Conservation (phyloP, 2,888 invertebrate species). For the Gnatocerus cornutus region DNA sequence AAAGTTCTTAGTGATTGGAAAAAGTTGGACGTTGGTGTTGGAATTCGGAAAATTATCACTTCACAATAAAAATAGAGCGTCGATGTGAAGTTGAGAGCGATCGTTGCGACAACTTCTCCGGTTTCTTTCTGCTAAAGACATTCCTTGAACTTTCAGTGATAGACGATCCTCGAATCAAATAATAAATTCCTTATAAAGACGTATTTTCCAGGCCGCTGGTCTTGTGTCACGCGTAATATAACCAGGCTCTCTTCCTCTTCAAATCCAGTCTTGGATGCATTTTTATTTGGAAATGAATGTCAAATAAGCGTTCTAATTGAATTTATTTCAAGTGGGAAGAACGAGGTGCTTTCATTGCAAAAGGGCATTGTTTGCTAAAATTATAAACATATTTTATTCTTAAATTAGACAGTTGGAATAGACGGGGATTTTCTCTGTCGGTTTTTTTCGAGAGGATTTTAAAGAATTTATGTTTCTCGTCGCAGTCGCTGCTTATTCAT, state of each 20-base stretch:
- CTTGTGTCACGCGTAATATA: slow-evolving; percentile 60
- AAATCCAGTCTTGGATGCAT: slow-evolving; percentile 13
- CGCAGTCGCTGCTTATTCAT: background rate
- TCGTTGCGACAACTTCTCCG: slow-evolving; percentile 19
- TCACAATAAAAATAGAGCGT: slow-evolving; percentile 25
- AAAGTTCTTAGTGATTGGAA: too few species aligned
- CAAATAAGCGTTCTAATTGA: slow-evolving; percentile 38
- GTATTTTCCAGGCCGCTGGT: slow-evolving; percentile 59
- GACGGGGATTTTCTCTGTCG: background rate
- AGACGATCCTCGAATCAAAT: slow-evolving; percentile 60
- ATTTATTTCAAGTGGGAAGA: background rate
- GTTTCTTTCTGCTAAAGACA: slow-evolving; percentile 51
- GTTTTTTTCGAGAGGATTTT: background rate
- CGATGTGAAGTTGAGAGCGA: slow-evolving; percentile 13
- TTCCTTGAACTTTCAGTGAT: slow-evolving; percentile 59
- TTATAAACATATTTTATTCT: slow-evolving; percentile 28
- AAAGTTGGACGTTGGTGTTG: too few species aligned
- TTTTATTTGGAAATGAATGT: slow-evolving; percentile 44
- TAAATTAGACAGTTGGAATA: slow-evolving; percentile 15
- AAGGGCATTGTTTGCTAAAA: slow-evolving; percentile 24
- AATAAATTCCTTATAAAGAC: slow-evolving; percentile 62
- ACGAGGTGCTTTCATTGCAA: slow-evolving; percentile 5
- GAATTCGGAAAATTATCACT: slow-evolving; percentile 1
- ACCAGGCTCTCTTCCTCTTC: slow-evolving; percentile 44
- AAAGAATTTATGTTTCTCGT: slow-evolving; percentile 18